Evolutionary conservation across 2,113 vertebrate species (phyloP).

Genomic region (Esox niger): DNA sequence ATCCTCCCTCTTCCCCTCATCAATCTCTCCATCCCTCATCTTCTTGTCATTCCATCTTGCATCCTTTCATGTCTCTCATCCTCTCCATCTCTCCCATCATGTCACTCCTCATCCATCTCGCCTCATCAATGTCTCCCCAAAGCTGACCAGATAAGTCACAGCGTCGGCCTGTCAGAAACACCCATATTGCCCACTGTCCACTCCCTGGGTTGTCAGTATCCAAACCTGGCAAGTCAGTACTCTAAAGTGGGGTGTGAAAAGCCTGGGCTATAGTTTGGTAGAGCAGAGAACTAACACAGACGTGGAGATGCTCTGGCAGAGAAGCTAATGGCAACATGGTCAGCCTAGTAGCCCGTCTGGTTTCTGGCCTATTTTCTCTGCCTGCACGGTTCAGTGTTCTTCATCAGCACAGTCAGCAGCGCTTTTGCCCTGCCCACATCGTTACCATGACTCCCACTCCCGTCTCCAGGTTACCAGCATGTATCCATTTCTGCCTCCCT

Average conservation of each 20-base stretch:
- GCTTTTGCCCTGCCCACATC: constrained; percentile 7
- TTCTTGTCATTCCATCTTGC: not conserved
- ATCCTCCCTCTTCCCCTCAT: not conserved
- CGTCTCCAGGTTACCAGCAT: constrained; percentile 29
- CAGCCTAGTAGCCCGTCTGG: not conserved
- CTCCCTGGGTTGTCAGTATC: constrained; percentile 36
- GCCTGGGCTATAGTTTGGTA: too few relatives aligned
- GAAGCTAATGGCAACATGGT: too few relatives aligned
- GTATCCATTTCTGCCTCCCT: not conserved
- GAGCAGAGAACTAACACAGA: not conserved
- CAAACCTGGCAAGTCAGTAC: too few relatives aligned
- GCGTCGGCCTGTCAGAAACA: constrained; percentile 42
- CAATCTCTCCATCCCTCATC: not conserved
- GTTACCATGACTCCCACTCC: constrained; percentile 40
- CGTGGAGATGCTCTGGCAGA: not conserved
- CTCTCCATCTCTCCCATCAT: not conserved
- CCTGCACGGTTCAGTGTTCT: not conserved
- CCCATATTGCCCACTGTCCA: constrained; percentile 14
- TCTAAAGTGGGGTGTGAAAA: too few relatives aligned
- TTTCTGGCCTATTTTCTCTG: not conserved
- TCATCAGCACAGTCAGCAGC: not conserved
- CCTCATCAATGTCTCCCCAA: not conserved
- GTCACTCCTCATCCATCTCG: not conserved
- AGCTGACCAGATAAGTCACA: constrained; percentile 23
- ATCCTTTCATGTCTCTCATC: not conserved